Percentiles rank a stretch among this genome's conserved stretches.
Evolutionary conservation across 2,888 invertebrate genomes (phyloP).

Genomic region (Idaea straminata): DNA sequence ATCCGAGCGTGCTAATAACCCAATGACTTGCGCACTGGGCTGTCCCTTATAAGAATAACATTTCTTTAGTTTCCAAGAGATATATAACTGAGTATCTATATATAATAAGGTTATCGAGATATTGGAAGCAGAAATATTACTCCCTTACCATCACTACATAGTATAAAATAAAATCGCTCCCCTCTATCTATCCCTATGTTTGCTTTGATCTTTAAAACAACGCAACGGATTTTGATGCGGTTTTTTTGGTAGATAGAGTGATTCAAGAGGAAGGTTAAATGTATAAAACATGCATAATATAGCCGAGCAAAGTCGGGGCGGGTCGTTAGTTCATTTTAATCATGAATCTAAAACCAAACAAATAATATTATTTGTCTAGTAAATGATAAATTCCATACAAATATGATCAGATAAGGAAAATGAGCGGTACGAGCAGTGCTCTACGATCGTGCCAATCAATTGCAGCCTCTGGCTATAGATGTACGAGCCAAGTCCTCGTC

Average conservation of each 20-base stretch:
- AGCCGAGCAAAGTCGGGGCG: no score
- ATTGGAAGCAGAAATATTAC: background rate
- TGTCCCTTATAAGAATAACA: constrained; percentile 40
- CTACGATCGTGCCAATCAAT: constrained; percentile 23
- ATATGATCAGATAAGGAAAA: constrained; percentile 31
- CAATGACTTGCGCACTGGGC: constrained; percentile 70
- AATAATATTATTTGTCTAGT: background rate
- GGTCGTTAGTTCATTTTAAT: no score
- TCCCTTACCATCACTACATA: background rate
- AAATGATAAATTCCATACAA: constrained; percentile 15
- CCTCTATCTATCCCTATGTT: no score
- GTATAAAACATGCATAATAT: no score
- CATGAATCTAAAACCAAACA: background rate
- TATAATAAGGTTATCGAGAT: background rate
- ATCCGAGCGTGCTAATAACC: constrained; percentile 69
- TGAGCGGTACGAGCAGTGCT: constrained; percentile 22
- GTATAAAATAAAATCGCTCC: no score
- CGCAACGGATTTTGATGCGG: no score
- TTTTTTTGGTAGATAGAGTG: no score
- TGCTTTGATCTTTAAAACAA: no score
- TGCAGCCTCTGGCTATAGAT: constrained; percentile 26
- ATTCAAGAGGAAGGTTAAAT: no score
- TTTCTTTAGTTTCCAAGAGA: constrained; percentile 22
- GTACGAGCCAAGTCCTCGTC: constrained; percentile 19
- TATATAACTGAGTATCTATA: background rate